A percentile compares a stretch with the other conserved stretches of the same genome.
Evolutionary conservation across 2,113 vertebrate species (phyloP).

Genomic region (Pelusios castaneus): DNA sequence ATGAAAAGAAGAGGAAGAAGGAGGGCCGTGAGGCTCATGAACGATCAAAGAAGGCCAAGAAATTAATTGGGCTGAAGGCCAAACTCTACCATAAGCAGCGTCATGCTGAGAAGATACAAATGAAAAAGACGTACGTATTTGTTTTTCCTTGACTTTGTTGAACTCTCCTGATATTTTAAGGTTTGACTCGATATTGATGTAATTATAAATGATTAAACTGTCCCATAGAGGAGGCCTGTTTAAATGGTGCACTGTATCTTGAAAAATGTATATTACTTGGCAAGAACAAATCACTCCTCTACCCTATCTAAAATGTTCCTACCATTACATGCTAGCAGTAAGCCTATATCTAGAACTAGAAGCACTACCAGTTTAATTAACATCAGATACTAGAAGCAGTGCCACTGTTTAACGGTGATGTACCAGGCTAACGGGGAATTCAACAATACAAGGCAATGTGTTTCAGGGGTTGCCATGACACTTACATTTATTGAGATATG

Average conservation of each 20-base stretch:
- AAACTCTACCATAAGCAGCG: constrained; percentile 98
- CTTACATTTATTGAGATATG: neutral
- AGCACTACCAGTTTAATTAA: too few relatives aligned
- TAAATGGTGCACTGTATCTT: rapidly evolving
- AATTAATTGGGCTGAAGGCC: constrained; percentile 96
- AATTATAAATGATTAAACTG: rapidly evolving
- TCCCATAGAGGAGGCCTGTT: neutral
- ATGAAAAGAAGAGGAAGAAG: constrained; percentile 95
- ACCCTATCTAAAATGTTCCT: rapidly evolving
- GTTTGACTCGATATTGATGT: rapidly evolving
- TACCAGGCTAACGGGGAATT: neutral
- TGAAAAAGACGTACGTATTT: constrained; percentile 96
- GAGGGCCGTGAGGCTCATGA: constrained; percentile 95
- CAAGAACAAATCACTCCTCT: rapidly evolving
- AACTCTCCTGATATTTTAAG: rapidly evolving
- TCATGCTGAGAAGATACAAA: constrained; percentile 97
- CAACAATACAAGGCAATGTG: neutral
- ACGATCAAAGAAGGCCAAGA: constrained; percentile 94
- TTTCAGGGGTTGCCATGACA: neutral
- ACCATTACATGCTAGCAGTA: neutral
- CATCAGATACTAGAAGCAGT: too few relatives aligned
- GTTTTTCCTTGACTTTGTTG: rapidly evolving
- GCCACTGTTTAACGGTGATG: neutral
- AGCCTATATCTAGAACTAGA: rapidly evolving
- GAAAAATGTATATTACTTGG: rapidly evolving